These are phyloP conservation scores for Triplophysa rosa DNA, from an alignment of 2,113 vertebrate genomes.

Conservation along the genomic window DNA sequence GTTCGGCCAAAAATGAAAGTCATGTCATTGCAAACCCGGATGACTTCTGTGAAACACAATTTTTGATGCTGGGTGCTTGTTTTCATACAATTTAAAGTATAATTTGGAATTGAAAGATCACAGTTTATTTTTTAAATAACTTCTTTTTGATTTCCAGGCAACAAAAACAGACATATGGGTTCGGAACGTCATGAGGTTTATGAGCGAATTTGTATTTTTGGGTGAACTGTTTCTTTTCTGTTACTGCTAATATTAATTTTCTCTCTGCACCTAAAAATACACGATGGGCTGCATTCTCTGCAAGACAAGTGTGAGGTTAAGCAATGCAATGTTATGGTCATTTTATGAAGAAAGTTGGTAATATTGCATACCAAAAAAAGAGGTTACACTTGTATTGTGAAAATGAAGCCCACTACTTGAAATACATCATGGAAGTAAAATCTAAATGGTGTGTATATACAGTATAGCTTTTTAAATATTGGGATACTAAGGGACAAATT, in stretches of 20 bases:
- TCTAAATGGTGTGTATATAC: constrained; percentile 16
- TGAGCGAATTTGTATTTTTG: background rate
- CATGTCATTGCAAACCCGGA: background rate
- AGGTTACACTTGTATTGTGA: constrained; percentile 8
- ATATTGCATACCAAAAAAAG: background rate
- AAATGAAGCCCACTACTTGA: constrained; percentile 21
- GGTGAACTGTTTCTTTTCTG: constrained; percentile 4
- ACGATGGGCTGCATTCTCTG: constrained; percentile 10
- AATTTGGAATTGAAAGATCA: no score
- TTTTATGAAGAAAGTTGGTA: background rate
- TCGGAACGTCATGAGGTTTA: no score
- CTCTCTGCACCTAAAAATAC: background rate
- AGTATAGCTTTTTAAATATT: constrained; percentile 12
- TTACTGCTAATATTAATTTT: constrained; percentile 9
- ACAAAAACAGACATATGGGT: no score
- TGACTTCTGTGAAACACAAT: no score
- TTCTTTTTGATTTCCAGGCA: background rate
- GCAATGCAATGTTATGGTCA: background rate
- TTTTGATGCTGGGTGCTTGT: no score
- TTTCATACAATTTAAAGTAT: no score
- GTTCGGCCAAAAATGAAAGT: constrained; percentile 7
- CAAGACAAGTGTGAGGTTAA: background rate
- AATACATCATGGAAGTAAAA: constrained; percentile 15
- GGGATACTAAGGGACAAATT: background rate
- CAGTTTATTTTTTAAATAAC: no score